Base-by-base conservation (phyloP, 1,140 invertebrate genomes). In the Drosophila elegans region DNA sequence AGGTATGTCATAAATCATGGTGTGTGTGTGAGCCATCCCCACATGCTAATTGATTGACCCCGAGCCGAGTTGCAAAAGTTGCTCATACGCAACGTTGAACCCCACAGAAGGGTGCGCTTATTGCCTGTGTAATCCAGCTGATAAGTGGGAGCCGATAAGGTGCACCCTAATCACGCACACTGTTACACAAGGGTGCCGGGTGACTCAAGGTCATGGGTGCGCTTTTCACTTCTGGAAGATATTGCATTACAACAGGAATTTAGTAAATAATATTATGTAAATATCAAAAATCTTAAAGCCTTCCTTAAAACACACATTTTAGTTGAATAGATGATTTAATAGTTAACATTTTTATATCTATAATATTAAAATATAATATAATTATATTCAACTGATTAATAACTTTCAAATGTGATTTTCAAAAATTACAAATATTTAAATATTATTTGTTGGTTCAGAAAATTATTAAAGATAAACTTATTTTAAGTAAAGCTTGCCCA, bases 1-100 rank as follows among this genome's bases (percentile, higher is more conserved):
- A 74, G 46, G 80, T 79, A 76, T 27, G 68, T 67, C 49, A 81
- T 80, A 66, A 80, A 80, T 72, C 55, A 72, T 39, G 39, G 21
- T 39, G 32, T n/a, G 5, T 5, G 0, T n/a, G 25, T 66, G 54
- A 81, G 64, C 71, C 45, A 9, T 32, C 25, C 52, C 16, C 52
- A 9, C 54, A 53, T 62, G 60, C 49, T 75, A 72, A 72, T 72
- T 72, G 49, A 75, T 75, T 80, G 68, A 74, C 61, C 68, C 71
- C 38, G 27, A 48, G 34, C 6, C 39, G 36, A 52, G 53, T 57
- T 72, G 48, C 46, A 39, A 74, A 54, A 41, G 69, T 74, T 74
- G 44, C 56, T 48, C 69, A 73, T 73, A 73, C 69, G 69, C 71
- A 74, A 52, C 48, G 66, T 52, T 74, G 71, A 39, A 74, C 69